Conservation (phyloP, 2,888 invertebrate genomes). For the Aphodius granarius region DNA sequence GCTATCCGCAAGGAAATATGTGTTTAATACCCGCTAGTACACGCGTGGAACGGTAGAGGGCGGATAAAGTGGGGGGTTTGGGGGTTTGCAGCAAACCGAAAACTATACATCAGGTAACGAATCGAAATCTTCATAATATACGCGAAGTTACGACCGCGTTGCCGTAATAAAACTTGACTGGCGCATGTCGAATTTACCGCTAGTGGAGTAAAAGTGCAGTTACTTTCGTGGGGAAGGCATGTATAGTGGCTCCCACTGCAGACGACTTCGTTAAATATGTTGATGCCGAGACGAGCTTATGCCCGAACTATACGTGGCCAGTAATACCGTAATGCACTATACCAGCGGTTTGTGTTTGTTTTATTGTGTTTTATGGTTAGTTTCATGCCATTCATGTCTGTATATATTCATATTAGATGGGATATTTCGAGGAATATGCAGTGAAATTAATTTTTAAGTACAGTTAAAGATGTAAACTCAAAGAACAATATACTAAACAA, state of each 20-base stretch:
- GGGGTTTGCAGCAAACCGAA: neutral
- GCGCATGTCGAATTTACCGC: neutral
- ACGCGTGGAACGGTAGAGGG: neutral
- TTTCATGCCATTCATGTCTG: neutral
- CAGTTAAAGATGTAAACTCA: too few species aligned
- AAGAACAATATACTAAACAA: too few species aligned
- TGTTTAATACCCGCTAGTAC: neutral
- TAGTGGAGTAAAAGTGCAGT: neutral
- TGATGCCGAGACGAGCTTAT: neutral
- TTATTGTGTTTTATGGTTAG: neutral
- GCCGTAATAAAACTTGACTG: neutral
- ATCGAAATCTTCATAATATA: neutral
- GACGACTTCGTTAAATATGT: neutral
- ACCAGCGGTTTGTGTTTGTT: neutral
- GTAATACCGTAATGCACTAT: neutral
- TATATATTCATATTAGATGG: neutral
- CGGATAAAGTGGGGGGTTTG: neutral
- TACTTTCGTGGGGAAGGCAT: neutral
- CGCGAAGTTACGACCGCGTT: neutral
- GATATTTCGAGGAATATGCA: too few species aligned
- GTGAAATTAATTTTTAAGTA: too few species aligned
- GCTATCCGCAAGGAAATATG: neutral
- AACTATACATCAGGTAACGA: neutral
- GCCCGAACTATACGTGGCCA: neutral
- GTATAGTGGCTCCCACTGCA: neutral